Evolutionary conservation across 1,140 invertebrate genomes (phyloP), one percentile per base, ranked within the genome.

Genomic region (Drosophila grimshawi): DNA sequence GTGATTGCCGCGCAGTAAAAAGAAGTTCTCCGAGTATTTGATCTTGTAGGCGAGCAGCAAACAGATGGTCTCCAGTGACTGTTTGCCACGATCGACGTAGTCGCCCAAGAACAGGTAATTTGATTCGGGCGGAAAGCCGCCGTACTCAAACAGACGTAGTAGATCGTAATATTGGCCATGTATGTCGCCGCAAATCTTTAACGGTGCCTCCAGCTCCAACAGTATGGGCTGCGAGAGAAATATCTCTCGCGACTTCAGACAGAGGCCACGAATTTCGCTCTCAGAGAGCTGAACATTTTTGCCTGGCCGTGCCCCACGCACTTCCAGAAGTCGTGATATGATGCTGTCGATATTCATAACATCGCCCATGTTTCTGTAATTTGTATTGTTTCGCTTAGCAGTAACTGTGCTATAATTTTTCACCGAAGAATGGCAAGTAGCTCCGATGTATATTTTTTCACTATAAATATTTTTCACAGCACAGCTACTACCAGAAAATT

Each of bases 131-230:
- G 99, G 99, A 93, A 99, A 99, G 35, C 99, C 98, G 65, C 99
- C 99, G 93, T 99, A 99, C 92, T 99, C 99, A 93, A 99, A 99
- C 63, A 99, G 94, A 90, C 99, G 96, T 76, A 99, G 93, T 52
- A 99, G 94, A 93, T 99, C 99, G 92, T 98, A 99, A 93, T 99
- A 99, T 94, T 99, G 98, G 72, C 99, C 99, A 93, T 99, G 99
- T 91, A 99, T 99, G 93, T 99, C 99, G 94, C 98, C 97, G 94
- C 99, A 99, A 88, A 99, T 99, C 94, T 99, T 99, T 45, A 99
- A 94, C 51, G 99, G 99, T 57, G 99, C 99, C 94, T 99, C 98
- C 73, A 99, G 94, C 94, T 99, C 99, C 82, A 99, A 94, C 78
- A 99, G 94, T 93, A 99, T 99, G 7, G 99, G 99, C 93, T 99